Percentiles rank a stretch among this genome's conserved stretches.
Conservation (phyloP, 2,888 invertebrate species). For the Acrobasis consociella region DNA sequence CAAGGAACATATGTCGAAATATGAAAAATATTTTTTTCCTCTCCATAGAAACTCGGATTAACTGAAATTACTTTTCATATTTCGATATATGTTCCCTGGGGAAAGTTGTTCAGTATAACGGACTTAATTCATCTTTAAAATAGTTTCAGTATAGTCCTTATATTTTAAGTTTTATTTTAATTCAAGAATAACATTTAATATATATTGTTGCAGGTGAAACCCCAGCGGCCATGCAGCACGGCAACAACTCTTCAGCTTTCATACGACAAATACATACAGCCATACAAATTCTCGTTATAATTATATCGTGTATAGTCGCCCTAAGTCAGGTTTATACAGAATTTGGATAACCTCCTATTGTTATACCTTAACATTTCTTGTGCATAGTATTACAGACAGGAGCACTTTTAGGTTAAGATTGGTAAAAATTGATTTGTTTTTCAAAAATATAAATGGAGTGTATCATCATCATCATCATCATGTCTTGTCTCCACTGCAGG, state of each 20-base stretch:
- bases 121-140: no score
- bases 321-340: slow-evolving; percentile 50
- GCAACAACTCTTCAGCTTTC: slow-evolving; percentile 76
- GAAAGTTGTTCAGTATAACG: no score
- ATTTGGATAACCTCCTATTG: slow-evolving; percentile 58
- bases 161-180: no score
- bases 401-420: slow-evolving; percentile 19
- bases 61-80: no score
- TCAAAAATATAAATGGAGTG: no score
- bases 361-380: slow-evolving; percentile 20
- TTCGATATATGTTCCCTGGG: no score
- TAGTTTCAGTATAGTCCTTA: no score
- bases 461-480: no score
- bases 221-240: slow-evolving; percentile 89
- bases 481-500: no score
- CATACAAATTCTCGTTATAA: slow-evolving; percentile 42
- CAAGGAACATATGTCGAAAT: no score
- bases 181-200: slow-evolving; percentile 1
- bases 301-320: slow-evolving; percentile 48
- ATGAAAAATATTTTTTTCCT: no score
- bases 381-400: slow-evolving; percentile 23
- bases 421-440: background rate
- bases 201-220: slow-evolving; percentile 84
- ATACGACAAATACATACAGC: slow-evolving; percentile 41
- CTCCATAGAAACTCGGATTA: no score